phyloP scores from a whole-genome alignment of 2,797 vertebrate species.

The Gadopsis marmoratus region DNA sequence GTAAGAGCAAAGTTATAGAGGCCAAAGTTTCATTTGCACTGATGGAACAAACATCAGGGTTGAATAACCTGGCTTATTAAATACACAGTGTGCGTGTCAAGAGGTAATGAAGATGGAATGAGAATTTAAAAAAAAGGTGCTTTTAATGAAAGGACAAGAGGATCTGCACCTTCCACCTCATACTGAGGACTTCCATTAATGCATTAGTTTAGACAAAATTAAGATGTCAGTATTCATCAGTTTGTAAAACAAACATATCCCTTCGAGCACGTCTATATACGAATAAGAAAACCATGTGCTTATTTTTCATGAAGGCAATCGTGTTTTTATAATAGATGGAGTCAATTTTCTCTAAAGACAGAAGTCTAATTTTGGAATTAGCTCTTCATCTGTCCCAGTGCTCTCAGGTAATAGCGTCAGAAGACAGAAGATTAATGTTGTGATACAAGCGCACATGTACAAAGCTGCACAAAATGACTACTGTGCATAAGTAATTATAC shows the following conservation, averaged over 20 bases:
- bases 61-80: conserved; percentile 73
- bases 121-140: conserved; percentile 17
- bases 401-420: conserved; percentile 56
- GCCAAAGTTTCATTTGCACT: conserved; percentile 66
- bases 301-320: conserved; percentile 24
- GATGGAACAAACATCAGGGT: conserved; percentile 71
- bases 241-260: conserved; percentile 15
- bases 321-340: conserved; percentile 8
- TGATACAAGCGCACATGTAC: conserved; percentile 41
- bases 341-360: conserved; percentile 38
- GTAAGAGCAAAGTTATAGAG: conserved; percentile 64
- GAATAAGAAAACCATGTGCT: neutral
- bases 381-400: conserved; percentile 40
- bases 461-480: conserved; percentile 38
- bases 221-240: conserved; percentile 29
- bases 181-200: conserved; percentile 33
- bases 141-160: conserved; percentile 47
- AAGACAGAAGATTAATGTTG: conserved; percentile 51
- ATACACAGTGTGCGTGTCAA: conserved; percentile 61
- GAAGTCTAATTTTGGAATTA: conserved; percentile 52
- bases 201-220: conserved; percentile 23
- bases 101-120: conserved; percentile 66
- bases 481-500: conserved; percentile 61
- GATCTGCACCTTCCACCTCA: conserved; percentile 43
- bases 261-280: neutral